Conservation (phyloP, 1,140 invertebrate genomes). For the Drosophila littoralis region DNA sequence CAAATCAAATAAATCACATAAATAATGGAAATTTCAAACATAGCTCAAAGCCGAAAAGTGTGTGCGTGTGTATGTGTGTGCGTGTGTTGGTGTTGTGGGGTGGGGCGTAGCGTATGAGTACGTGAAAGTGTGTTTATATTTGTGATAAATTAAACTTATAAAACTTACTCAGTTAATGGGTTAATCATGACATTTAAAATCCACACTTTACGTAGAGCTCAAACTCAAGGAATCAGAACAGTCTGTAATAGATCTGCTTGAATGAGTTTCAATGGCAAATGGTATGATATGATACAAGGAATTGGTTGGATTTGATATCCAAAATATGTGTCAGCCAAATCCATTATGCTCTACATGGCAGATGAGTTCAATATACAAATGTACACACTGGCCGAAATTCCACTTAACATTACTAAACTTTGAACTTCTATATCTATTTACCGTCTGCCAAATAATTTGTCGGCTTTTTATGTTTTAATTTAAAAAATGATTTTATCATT, state of each 20-base stretch:
- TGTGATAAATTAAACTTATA: constrained; percentile 27
- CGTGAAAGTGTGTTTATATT: neutral
- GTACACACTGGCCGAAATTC: constrained; percentile 2
- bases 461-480: no score
- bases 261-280: constrained; percentile 40
- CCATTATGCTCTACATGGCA: neutral
- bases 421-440: neutral
- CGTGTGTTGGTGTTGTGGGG: neutral
- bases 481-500: no score
- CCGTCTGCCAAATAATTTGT: no score
- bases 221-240: constrained; percentile 43
- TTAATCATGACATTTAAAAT: constrained; percentile 46
- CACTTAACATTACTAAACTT: neutral
- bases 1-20: constrained; percentile 9
- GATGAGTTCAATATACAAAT: constrained; percentile 11
- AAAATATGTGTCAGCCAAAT: neutral
- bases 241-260: constrained; percentile 43
- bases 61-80: neutral
- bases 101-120: constrained; percentile 9
- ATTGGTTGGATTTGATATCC: constrained; percentile 3
- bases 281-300: constrained; percentile 22
- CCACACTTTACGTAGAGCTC: constrained; percentile 19
- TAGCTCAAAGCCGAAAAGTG: constrained; percentile 27
- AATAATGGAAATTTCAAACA: constrained; percentile 6
- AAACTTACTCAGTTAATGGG: constrained; percentile 65